Percentiles rank a stretch among this genome's conserved stretches.
Conservation (phyloP, 2,113 vertebrate genomes). For the Lepus europaeus region DNA sequence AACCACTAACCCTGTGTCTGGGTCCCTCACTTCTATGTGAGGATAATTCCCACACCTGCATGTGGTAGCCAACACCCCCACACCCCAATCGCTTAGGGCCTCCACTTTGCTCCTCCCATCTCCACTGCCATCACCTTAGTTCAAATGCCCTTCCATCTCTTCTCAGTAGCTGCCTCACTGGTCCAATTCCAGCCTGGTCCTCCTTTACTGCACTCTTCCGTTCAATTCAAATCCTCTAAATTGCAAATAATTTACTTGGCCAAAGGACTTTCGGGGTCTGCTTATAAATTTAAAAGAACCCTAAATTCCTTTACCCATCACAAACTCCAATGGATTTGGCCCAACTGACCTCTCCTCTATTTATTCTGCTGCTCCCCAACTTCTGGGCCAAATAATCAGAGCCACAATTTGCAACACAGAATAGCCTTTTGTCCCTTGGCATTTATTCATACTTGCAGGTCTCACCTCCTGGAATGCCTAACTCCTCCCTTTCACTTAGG, state of each 20-base stretch:
- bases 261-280: conserved; percentile 36
- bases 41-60: not conserved
- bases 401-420: conserved; percentile 72
- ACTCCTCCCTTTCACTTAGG: conserved; percentile 34
- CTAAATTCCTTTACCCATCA: not conserved
- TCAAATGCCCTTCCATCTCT: not conserved
- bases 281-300: not conserved
- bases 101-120: not conserved
- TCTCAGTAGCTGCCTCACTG: not conserved
- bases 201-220: not conserved
- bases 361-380: not conserved
- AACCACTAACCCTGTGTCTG: not conserved
- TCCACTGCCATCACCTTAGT: not conserved
- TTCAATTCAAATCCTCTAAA: not conserved
- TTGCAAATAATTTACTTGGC: not conserved
- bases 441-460: conserved; percentile 39
- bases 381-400: not conserved
- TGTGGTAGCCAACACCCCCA: too few species aligned
- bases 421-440: conserved; percentile 57
- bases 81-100: not conserved
- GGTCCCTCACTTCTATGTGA: not conserved
- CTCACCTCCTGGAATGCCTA: conserved; percentile 58
- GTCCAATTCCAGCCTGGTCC: not conserved
- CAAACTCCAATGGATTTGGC: not conserved
- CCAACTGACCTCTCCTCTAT: not conserved